Percentiles rank a stretch among this genome's conserved stretches.
Conservation (phyloP, 2,797 vertebrate genomes). For the Anisognathus igniventris region DNA sequence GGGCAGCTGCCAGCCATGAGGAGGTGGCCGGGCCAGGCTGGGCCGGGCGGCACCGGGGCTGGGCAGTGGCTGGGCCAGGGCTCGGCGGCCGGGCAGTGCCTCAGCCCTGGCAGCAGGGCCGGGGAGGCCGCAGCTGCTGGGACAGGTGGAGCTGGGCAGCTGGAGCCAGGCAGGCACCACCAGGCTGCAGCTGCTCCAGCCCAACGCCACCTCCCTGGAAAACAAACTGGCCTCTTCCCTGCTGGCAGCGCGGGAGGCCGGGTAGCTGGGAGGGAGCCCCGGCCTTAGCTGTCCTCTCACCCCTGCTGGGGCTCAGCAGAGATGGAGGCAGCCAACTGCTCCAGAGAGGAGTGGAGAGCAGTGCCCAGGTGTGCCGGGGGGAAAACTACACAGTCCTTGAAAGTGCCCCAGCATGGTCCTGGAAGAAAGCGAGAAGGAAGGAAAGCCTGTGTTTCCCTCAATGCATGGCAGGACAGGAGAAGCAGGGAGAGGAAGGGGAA, state of each 20-base stretch:
- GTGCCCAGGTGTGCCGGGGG: fast-evolving
- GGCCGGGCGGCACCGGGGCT: fast-evolving
- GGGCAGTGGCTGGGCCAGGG: fast-evolving
- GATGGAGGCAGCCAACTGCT: not conserved
- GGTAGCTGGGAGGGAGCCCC: not conserved
- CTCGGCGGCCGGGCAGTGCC: not conserved
- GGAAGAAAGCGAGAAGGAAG: not conserved
- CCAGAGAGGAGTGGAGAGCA: not conserved
- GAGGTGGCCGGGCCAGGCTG: fast-evolving
- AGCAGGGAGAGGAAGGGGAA: not conserved
- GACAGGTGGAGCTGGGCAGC: constrained; percentile 42
- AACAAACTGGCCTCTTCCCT: not conserved
- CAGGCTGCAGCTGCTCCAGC: constrained; percentile 46
- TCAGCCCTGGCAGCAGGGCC: not conserved
- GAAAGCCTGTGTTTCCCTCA: not conserved
- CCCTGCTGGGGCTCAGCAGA: not conserved
- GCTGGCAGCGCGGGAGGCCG: not conserved
- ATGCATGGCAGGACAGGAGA: not conserved
- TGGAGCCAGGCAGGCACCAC: not conserved
- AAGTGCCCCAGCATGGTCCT: not conserved
- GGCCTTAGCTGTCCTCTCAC: not conserved
- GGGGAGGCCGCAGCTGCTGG: constrained; percentile 27
- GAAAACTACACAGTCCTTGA: not conserved
- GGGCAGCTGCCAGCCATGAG: not conserved
- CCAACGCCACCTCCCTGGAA: not conserved